Evolutionary conservation across 2,888 invertebrate genomes (phyloP).

Genomic region (Synergus itoensis): DNA sequence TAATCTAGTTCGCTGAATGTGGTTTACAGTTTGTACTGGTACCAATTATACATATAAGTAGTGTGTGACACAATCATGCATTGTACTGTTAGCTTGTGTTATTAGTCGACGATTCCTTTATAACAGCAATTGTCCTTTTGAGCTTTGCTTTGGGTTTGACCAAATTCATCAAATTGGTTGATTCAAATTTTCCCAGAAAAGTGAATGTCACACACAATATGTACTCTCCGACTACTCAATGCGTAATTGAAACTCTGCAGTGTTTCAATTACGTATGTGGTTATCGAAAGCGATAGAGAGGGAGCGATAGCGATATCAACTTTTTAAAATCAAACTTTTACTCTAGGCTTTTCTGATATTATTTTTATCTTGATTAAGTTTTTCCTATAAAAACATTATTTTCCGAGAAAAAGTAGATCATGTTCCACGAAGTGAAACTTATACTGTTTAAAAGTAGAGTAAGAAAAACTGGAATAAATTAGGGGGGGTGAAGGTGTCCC

Average conservation of each 20-base stretch:
- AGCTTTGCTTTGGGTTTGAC: slow-evolving; percentile 18
- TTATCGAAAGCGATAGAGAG: background rate
- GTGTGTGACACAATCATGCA: slow-evolving; percentile 41
- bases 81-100: slow-evolving; percentile 37
- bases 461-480: too few relatives aligned
- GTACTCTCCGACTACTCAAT: slow-evolving; percentile 16
- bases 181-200: slow-evolving; percentile 22
- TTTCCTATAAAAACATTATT: too few relatives aligned
- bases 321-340: too few relatives aligned
- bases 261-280: background rate
- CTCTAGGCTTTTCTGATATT: too few relatives aligned
- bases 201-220: background rate
- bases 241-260: slow-evolving; percentile 19
- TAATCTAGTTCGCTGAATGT: slow-evolving; percentile 57
- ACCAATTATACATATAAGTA: slow-evolving; percentile 34
- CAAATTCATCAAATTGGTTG: slow-evolving; percentile 39
- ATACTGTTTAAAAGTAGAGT: too few relatives aligned
- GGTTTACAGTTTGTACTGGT: slow-evolving; percentile 56
- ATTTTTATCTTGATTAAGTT: too few relatives aligned
- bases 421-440: too few relatives aligned
- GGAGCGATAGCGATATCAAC: background rate
- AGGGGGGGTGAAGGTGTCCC: too few relatives aligned
- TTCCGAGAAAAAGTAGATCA: too few relatives aligned
- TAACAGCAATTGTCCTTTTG: slow-evolving; percentile 35
- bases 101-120: slow-evolving; percentile 26